A percentile compares a stretch with the other conserved stretches of the same genome.
These are phyloP conservation scores for Betta splendens DNA, from an alignment of 2,797 vertebrate genomes.

Conservation along the genomic window DNA sequence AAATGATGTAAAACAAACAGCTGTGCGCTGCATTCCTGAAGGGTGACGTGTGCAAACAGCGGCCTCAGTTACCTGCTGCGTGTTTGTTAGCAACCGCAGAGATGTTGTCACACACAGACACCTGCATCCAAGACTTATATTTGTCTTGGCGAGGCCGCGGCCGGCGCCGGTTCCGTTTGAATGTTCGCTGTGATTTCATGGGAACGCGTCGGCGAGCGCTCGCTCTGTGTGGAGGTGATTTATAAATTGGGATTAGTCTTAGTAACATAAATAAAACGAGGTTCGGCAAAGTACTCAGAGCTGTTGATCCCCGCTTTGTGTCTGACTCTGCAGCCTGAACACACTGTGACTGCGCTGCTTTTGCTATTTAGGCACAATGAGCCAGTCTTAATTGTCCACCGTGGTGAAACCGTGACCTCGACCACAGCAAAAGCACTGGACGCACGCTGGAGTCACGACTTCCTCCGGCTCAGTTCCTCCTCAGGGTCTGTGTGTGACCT, in stretches of 20 bases:
- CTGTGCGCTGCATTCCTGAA: constrained; percentile 9
- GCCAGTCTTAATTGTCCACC: constrained; percentile 1
- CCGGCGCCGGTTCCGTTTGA: constrained; percentile 9
- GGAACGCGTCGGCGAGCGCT: constrained; percentile 20
- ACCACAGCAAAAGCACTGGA: background rate
- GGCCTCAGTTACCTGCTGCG: background rate
- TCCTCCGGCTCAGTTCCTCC: constrained; percentile 1
- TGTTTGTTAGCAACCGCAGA: constrained; percentile 60
- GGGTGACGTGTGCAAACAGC: constrained; percentile 10
- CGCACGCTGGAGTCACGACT: constrained; percentile 5
- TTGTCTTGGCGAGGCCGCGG: constrained; percentile 38
- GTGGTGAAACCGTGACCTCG: constrained; percentile 11
- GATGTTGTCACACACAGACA: constrained; percentile 40
- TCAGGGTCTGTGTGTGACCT: constrained; percentile 1
- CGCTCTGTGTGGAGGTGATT: constrained; percentile 19
- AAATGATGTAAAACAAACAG: constrained; percentile 4
- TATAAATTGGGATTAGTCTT: constrained; percentile 14
- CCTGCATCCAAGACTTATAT: constrained; percentile 34
- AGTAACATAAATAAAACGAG: constrained; percentile 26
- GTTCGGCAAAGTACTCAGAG: constrained; percentile 31
- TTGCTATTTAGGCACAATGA: constrained; percentile 16
- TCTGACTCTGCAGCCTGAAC: constrained; percentile 1
- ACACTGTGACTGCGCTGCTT: constrained; percentile 12
- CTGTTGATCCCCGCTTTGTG: constrained; percentile 28
- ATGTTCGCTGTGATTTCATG: constrained; percentile 15